Evolutionary conservation across 2,797 vertebrate species (phyloP).

Genomic region (Epinephelus awoara): DNA sequence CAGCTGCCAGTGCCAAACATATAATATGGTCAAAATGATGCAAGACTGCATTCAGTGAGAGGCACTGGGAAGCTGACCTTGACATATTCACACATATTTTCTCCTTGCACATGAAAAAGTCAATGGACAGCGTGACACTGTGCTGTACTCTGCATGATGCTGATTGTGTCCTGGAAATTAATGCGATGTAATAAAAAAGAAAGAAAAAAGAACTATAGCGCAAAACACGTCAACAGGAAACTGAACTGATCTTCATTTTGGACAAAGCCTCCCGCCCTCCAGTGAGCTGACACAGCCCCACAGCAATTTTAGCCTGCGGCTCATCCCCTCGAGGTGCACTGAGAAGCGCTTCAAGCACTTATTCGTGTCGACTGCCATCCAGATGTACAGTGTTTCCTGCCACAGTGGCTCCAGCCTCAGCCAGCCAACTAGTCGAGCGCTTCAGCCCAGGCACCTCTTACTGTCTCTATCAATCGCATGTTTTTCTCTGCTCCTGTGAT

Average conservation of each 20-base stretch:
- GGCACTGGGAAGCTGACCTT: slow-evolving; percentile 35
- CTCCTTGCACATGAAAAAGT: slow-evolving; percentile 1
- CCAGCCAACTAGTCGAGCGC: slow-evolving; percentile 6
- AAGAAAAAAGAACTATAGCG: not conserved
- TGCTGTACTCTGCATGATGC: not conserved
- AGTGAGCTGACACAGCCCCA: slow-evolving; percentile 53
- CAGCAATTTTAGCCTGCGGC: slow-evolving; percentile 57
- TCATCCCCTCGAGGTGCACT: slow-evolving; percentile 55
- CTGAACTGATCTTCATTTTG: slow-evolving; percentile 36
- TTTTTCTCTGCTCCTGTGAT: slow-evolving; percentile 31
- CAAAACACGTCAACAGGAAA: slow-evolving; percentile 26
- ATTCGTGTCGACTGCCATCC: slow-evolving; percentile 53
- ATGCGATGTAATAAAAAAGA: not conserved
- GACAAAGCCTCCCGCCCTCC: slow-evolving; percentile 36
- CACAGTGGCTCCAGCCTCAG: slow-evolving; percentile 32
- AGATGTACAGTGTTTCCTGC: slow-evolving; percentile 44
- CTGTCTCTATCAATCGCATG: slow-evolving; percentile 24
- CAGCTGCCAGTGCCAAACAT: not conserved
- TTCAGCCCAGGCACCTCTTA: slow-evolving; percentile 9
- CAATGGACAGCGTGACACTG: not conserved
- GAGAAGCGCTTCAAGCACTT: slow-evolving; percentile 44
- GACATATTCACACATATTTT: slow-evolving; percentile 37
- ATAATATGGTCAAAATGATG: slow-evolving; percentile 15
- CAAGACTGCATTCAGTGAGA: slow-evolving; percentile 14
- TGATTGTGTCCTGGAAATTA: slow-evolving; percentile 12